Base-by-base conservation (phyloP, 1,140 invertebrate species). In the Lasaia peninsularis region DNA sequence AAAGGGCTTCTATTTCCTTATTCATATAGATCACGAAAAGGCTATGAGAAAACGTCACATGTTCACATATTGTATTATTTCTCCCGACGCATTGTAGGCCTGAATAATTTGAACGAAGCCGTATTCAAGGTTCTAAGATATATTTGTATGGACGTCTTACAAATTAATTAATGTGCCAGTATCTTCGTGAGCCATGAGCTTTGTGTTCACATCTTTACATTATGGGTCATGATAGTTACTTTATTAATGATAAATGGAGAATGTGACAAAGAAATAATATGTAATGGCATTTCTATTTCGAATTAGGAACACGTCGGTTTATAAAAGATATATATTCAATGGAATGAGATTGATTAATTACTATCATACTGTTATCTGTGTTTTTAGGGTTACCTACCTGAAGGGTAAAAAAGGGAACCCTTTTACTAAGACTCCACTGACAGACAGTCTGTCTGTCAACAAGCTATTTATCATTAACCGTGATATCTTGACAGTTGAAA, bases 41-140 rank as follows among this genome's bases (percentile, higher is more conserved):
- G 58, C 63, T 60, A 64, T 73, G 63, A 73, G 68, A 65, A 63
- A 55, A 49, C 51, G 66, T 62, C 63, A 60, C 34, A 49, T 68
- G 60, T 61, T 63, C 52, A 24, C 24, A 12, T 28, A 51, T 32
- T 24, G 49, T 11, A 44, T 44, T 44, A 44, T 44, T 44, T 44
- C 37, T 8, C 10, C 16, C 16, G 14, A 44, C 37, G 37, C 37
- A 40, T 40, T 40, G 37, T 40, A 18, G 37, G 16, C n/a, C 14
- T 40, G 37, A 40, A 8, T 40, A 18, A 40, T 8, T 18, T 40
- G 14, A 8, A 40, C 14, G 16, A 16, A 40, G 4, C 37, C 9
- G 14, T 40, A 40, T 40, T 40, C 37, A 40, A 20, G 40, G 18
- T 44, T 20, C 8, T 4, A 18, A 44, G 40, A 44, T 44, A 16